A percentile compares a stretch with the other conserved stretches of the same genome.
These are phyloP conservation scores for Apostichopus parvimensis DNA, from an alignment of 35 echinoderm and acorn worm species.

Conservation along the genomic window DNA sequence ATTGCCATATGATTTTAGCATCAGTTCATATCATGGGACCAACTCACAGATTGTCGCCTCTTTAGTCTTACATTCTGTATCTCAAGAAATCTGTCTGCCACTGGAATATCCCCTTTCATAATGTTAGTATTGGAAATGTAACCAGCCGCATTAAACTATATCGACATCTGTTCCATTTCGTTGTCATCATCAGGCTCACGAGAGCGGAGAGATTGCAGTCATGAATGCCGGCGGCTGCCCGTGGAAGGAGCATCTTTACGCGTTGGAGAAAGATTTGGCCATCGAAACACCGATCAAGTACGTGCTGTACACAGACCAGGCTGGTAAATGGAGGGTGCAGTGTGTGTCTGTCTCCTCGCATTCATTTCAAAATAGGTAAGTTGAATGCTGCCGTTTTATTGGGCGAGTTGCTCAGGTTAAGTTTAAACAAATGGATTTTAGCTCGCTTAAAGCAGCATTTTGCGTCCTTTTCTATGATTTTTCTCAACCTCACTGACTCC, in stretches of 20 bases:
- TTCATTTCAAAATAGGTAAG: slow-evolving; percentile 94
- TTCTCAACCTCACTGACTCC: no score
- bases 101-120: no score
- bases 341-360: slow-evolving; percentile 76
- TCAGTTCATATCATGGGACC: no score
- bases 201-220: slow-evolving; percentile 77
- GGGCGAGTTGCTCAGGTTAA: no score
- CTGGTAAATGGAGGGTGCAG: slow-evolving; percentile 82
- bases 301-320: slow-evolving; percentile 83
- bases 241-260: slow-evolving; percentile 94
- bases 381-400: no score
- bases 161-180: not conserved
- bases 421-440: no score
- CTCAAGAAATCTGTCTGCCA: not conserved
- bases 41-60: not conserved
- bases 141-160: no score
- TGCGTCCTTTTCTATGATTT: no score
- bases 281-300: slow-evolving; percentile 95
- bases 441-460: no score
- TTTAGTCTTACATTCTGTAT: not conserved
- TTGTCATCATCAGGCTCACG: slow-evolving; percentile 53
- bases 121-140: no score
- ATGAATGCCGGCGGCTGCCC: slow-evolving; percentile 81
- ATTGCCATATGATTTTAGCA: no score
- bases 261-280: slow-evolving; percentile 63